phyloP scores from a whole-genome alignment of 2,888 invertebrate genomes.

The Lepidonotus clava region DNA sequence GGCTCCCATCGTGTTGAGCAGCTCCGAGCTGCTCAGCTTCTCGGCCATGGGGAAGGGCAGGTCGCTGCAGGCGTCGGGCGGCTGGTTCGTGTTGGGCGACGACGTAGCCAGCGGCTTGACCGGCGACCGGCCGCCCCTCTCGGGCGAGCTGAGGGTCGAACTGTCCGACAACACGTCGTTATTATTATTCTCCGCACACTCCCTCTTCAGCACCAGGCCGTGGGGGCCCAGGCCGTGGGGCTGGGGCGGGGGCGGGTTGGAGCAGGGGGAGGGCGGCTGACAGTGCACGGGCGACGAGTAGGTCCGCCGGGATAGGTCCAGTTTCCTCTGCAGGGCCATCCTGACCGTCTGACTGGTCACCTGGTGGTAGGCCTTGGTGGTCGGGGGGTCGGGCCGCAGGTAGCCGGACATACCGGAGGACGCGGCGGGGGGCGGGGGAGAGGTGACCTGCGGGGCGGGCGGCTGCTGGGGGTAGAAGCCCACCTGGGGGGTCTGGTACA shows the following conservation, averaged over 20 bases:
- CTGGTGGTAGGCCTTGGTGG: neutral
- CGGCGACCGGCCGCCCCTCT: neutral
- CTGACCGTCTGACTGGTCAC: slow-evolving; percentile 10
- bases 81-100: neutral
- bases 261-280: neutral
- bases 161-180: slow-evolving; percentile 14
- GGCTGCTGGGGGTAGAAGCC: slow-evolving; percentile 15
- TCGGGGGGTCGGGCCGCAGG: neutral
- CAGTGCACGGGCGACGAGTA: neutral
- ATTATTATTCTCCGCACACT: neutral
- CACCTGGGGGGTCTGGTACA: slow-evolving; percentile 19
- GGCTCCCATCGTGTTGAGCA: neutral
- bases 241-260: neutral
- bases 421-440: too few species aligned
- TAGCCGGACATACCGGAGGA: neutral
- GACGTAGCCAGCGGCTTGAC: slow-evolving; percentile 8
- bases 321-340: slow-evolving; percentile 16
- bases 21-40: neutral
- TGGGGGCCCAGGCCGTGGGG: neutral
- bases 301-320: neutral
- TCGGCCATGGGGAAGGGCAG: neutral
- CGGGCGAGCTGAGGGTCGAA: slow-evolving; percentile 6
- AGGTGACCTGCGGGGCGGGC: neutral
- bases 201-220: too few species aligned
- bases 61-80: neutral